Evolutionary conservation across 2,113 vertebrate species (phyloP).

Genomic region (Erpornis zantholeuca): DNA sequence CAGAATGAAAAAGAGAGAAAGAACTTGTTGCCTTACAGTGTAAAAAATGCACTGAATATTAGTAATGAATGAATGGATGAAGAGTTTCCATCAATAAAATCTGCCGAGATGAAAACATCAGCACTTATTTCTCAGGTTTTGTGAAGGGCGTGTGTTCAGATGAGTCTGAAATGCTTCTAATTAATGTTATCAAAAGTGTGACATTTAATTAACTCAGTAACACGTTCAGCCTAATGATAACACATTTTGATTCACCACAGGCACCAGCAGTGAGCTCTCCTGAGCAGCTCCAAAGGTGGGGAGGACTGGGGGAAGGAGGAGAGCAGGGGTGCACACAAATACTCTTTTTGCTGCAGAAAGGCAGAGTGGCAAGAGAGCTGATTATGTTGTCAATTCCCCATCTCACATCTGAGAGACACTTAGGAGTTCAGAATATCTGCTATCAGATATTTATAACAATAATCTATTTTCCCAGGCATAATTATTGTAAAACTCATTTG

Average conservation of each 20-base stretch:
- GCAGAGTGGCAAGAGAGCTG: neutral
- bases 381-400: neutral
- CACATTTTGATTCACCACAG: slow-evolving; percentile 55
- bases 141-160: slow-evolving; percentile 16
- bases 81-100: slow-evolving; percentile 11
- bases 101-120: neutral
- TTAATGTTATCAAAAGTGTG: slow-evolving; percentile 72
- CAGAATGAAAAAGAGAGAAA: neutral
- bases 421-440: neutral
- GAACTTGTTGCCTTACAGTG: neutral
- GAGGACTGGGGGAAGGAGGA: neutral
- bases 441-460: neutral
- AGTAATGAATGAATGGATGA: neutral
- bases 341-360: neutral
- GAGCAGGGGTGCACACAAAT: neutral
- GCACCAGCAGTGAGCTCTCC: slow-evolving; percentile 39
- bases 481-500: neutral
- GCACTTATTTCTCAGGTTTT: neutral
- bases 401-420: neutral
- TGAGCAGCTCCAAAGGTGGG: slow-evolving; percentile 10
- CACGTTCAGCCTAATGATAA: slow-evolving; percentile 69
- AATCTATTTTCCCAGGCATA: neutral
- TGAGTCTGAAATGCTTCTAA: slow-evolving; percentile 56
- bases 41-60: neutral
- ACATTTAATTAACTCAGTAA: slow-evolving; percentile 78